Percentiles rank a stretch among this genome's conserved stretches.
Conservation (phyloP, 2,113 vertebrate species). For the Podarcis raffonei region DNA sequence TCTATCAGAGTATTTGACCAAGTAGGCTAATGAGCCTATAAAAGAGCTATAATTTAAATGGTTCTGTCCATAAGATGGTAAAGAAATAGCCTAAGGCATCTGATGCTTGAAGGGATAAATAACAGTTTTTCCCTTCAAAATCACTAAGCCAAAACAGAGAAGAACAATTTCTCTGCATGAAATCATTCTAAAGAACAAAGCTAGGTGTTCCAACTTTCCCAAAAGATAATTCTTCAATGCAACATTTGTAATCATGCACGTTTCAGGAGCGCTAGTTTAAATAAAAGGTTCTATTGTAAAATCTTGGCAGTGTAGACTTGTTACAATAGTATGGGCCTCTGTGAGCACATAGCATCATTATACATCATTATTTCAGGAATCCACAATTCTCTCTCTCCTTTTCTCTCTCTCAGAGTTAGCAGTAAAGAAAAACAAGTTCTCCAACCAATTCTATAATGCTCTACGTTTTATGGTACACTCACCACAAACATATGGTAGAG, state of each 20-base stretch:
- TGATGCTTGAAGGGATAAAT: background rate
- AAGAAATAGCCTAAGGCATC: slow-evolving; percentile 5
- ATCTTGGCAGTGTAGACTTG: background rate
- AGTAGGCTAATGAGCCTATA: background rate
- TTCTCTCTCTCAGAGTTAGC: background rate
- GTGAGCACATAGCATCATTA: background rate
- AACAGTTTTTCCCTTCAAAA: background rate
- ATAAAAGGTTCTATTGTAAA: background rate
- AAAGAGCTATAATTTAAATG: background rate
- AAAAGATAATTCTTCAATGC: background rate
- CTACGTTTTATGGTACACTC: background rate
- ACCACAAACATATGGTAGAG: background rate
- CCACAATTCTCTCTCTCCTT: background rate
- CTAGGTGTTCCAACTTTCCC: background rate
- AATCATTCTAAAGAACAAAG: background rate
- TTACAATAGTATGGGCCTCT: background rate
- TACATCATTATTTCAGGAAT: background rate
- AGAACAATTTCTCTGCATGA: background rate
- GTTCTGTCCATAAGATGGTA: slow-evolving; percentile 10
- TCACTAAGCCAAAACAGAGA: background rate
- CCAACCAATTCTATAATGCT: background rate
- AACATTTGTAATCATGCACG: background rate
- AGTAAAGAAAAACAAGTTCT: background rate
- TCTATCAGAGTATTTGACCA: background rate
- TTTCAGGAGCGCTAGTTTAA: background rate